Evolutionary conservation across 1,140 invertebrate genomes (phyloP).

Genomic region (Onthophagus taurus): DNA sequence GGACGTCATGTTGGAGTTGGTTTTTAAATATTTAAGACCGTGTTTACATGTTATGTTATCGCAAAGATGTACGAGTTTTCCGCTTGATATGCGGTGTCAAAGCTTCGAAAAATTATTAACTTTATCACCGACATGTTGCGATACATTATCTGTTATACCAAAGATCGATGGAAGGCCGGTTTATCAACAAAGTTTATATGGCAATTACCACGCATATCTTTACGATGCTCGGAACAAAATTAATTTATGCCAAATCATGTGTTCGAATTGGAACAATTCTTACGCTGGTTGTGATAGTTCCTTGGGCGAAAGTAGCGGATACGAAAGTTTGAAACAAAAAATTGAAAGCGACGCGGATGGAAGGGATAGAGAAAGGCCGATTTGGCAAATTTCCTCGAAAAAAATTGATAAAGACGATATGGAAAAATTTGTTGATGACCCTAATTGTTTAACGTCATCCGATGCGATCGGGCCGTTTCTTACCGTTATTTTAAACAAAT

Average conservation of each 20-base stretch:
- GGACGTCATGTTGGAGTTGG: conserved; percentile 90
- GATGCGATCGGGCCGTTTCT: conserved; percentile 67
- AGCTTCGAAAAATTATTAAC: conserved; percentile 76
- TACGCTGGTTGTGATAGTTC: conserved; percentile 56
- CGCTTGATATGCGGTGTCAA: conserved; percentile 72
- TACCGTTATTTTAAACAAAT: conserved; percentile 66
- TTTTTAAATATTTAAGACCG: conserved; percentile 78
- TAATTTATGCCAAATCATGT: conserved; percentile 59
- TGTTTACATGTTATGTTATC: conserved; percentile 87
- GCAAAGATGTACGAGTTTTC: conserved; percentile 61
- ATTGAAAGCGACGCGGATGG: conserved; percentile 38
- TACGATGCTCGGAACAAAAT: conserved; percentile 73
- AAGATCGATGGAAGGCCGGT: conserved; percentile 31
- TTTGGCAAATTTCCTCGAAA: conserved; percentile 38
- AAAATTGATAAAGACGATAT: conserved; percentile 18
- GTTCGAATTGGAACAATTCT: conserved; percentile 62
- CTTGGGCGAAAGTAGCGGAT: conserved; percentile 71
- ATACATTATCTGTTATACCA: conserved; percentile 23
- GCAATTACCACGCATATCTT: conserved; percentile 74
- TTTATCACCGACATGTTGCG: conserved; percentile 59
- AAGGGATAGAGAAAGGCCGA: conserved; percentile 17
- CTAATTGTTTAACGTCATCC: conserved; percentile 22
- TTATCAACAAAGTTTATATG: conserved; percentile 51
- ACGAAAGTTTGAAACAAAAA: conserved; percentile 69
- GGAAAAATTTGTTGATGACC: conserved; percentile 16